Base-by-base conservation (phyloP, 2,888 invertebrate species). In the Fragum whitleyi region DNA sequence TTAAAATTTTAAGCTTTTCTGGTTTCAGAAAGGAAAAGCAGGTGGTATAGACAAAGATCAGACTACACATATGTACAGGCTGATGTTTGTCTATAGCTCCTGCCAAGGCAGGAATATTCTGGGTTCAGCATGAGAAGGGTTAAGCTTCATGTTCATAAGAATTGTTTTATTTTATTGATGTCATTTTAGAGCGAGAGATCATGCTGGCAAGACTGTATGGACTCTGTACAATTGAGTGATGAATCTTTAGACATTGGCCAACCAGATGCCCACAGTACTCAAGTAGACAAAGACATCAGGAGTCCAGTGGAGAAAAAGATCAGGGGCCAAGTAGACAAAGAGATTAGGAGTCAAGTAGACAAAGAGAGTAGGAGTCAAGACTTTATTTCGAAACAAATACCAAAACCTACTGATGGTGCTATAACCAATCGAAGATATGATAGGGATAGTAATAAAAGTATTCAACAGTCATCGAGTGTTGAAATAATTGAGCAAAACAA, bases 231-330 rank as follows among this genome's bases (percentile, higher is more conserved):
- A 14, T 23, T 65, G 21, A 70, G 70, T 14, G 55, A 70, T 55
- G 70, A 70, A 36, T 70, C 70, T n/a, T 23, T 55, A 23, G 70
- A 70, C 29, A 32, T 70, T 32, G 70, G 70, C 2, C 28, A 53
- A 14, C 70, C 70, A 29, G 29, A 55, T 7, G 70, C 70, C 1
- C 55, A 55, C 2, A 70, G 70, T 21, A 70, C 70, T 11, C 55
- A 55, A 19, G 53, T n/a, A 70, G 53, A 70, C 23, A 51, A 51
- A 51, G 32, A 9, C 5, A 3, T 9, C 32, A 47, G 47, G 16
- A n/a, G 47, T 14, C 47, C 5, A n/a, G 47, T n/a, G n/a, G n/a
- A n/a, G n/a, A 42, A 42, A 42, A n/a, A n/a, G n/a, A n/a, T n/a
- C n/a, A 39, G 39, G 39, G 39, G 39, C 7, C 14, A 6, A 6